Evolutionary conservation across 2,888 invertebrate genomes (phyloP), one percentile per base, ranked within the genome.

Genomic region (Metacarcinus magister): DNA sequence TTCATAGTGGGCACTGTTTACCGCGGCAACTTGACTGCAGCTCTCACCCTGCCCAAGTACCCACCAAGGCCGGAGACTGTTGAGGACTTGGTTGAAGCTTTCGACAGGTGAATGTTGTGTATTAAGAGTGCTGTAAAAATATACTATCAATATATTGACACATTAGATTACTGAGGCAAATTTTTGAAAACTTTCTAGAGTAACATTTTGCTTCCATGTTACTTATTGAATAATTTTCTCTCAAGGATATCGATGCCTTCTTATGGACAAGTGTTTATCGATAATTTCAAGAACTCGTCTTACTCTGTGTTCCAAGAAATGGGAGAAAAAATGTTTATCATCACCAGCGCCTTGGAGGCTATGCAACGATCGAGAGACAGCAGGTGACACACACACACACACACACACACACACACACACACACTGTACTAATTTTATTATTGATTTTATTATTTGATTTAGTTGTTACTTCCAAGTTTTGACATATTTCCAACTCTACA

Each of bases 11-110:
- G 91, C 7, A 91, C 91, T 16, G 91, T 91, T 44, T 91, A 91
- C 46, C 44, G 91, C n/a, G 43, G 91, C 91, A 91, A 91, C 4
- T 23, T 91, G 44, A 91, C 91, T 7, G 91, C 91, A 23, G 19
- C 91, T n/a, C 91, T 91, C 91, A 91, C 91, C 23, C 46, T 91
- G 46, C 91, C 91, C 44, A 91, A 91, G n/a, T 91, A 91, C 91
- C 91, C 91, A 23, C 46, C 91, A 19, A 91, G 91, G 23, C 91
- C 91, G 3, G 91, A 91, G 46, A 91, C 87, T 39, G 87, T 87
- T 0, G 87, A 87, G 39, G 87, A 87, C 32, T 10, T 87, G 87
- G 87, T 87, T 32, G 3, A 39, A 16, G 16, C 32, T 39, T 87
- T 87, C 28, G 87, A 87, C 87, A 87, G 87, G 87, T 87, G 23